Evolutionary conservation across 2,113 vertebrate species (phyloP).

Genomic region (Nothobranchius furzeri): DNA sequence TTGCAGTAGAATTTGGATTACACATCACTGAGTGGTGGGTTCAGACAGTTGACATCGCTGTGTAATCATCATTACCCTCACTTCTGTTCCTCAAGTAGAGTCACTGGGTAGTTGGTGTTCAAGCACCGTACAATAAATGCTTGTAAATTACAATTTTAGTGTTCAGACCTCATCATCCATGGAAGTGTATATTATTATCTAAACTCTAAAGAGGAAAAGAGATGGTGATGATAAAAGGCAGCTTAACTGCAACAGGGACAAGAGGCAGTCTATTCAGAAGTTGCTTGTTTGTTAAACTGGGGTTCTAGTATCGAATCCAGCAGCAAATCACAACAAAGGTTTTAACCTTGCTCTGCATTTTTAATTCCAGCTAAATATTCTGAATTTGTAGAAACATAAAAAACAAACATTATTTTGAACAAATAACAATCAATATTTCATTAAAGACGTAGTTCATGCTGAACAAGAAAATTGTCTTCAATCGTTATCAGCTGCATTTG

Average conservation of each 20-base stretch:
- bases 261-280: neutral
- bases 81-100: constrained; percentile 39
- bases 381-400: no score
- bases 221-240: neutral
- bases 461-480: no score
- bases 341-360: no score
- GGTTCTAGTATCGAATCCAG: neutral
- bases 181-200: neutral
- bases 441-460: no score
- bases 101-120: constrained; percentile 29
- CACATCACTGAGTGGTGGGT: constrained; percentile 19
- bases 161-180: constrained; percentile 18
- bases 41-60: constrained; percentile 55
- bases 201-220: constrained; percentile 5
- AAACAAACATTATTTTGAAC: no score
- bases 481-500: no score
- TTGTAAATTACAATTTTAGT: constrained; percentile 31
- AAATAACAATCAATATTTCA: no score
- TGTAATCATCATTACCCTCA: constrained; percentile 64
- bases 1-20: constrained; percentile 34
- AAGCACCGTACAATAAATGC: constrained; percentile 41
- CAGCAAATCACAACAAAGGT: neutral
- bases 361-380: no score
- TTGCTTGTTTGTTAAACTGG: neutral
- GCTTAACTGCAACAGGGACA: neutral